Percentiles rank a stretch among this genome's conserved stretches.
These are phyloP conservation scores for Tetramorium alpestre DNA, from an alignment of 1,140 invertebrate genomes.

Conservation along the genomic window DNA sequence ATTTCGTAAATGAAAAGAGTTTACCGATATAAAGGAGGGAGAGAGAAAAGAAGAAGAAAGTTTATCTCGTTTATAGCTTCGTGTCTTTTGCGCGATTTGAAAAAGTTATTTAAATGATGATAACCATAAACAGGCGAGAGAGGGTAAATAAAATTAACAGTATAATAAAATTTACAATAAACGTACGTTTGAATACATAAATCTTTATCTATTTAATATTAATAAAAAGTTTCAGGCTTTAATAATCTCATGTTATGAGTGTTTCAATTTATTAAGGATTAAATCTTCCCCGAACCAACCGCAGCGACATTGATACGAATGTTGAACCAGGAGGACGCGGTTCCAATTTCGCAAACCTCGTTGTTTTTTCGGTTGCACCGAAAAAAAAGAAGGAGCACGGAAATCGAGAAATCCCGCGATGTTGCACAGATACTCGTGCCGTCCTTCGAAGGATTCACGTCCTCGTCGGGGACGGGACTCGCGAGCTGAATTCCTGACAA, in stretches of 20 bases:
- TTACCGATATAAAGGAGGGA: background rate
- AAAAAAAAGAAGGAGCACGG: constrained; percentile 15
- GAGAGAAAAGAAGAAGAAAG: background rate
- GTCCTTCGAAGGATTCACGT: constrained; percentile 69
- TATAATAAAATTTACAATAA: background rate
- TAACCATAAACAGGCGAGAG: background rate
- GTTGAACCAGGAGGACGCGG: constrained; percentile 29
- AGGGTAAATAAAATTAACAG: background rate
- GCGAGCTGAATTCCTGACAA: constrained; percentile 76
- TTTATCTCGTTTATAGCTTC: background rate
- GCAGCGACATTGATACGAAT: constrained; percentile 37
- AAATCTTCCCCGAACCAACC: constrained; percentile 30
- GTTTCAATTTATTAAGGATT: background rate
- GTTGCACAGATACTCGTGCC: constrained; percentile 35
- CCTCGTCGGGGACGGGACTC: constrained; percentile 55
- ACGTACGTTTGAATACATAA: background rate
- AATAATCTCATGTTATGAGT: background rate
- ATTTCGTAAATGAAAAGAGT: background rate
- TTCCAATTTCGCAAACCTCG: constrained; percentile 62
- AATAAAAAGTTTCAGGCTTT: background rate
- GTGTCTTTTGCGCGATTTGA: background rate
- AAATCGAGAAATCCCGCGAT: constrained; percentile 53
- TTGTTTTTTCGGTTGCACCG: constrained; percentile 44
- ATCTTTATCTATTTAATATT: background rate
- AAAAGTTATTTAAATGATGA: background rate